Base-by-base conservation (phyloP, 2,797 vertebrate genomes). In the Fratercula arctica region DNA sequence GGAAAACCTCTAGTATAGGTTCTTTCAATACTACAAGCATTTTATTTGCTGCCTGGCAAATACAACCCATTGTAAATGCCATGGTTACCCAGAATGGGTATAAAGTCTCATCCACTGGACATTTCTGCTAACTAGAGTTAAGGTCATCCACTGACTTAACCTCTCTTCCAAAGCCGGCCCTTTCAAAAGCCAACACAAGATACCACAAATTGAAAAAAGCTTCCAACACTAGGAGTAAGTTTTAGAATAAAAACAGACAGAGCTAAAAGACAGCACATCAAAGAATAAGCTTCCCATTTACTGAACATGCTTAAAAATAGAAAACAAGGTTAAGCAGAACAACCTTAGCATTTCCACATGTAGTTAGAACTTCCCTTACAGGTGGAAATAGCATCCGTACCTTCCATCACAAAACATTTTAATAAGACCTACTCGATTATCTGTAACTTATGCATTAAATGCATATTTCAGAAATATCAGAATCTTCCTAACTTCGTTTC, bases 31-130 rank as follows among this genome's bases (percentile, higher is more conserved):
- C 95, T 97, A 96, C 96, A 96, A 97, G 97, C 94, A 98, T 93
- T 97, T 87, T 93, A 60, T 95, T 97, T 97, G 96, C 96, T 93
- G 89, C 98, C 90, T 90, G 98, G 98, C 99, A 98, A 98, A 99
- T 99, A 99, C 99, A 99, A 99, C 95, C 99, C 98, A 99, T 99
- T 99, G 99, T 99, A 99, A 99, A 98, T 99, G 99, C 99, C 98
- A 97, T 95, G 98, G 97, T 98, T 98, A 98, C 98, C 98, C 98
- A 98, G 97, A 98, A 98, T 96, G 98, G 98, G 96, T 97, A 97
- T 95, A 97, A 97, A 98, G 98, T 97, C 97, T 97, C 95, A 97
- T 95, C 98, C 96, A 91, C 96, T 70, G 85, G 96, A 95, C 82
- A 87, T 70, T 96, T 98, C 96, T 82, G 95, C 94, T 96, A 95